These are phyloP conservation scores for Apocheima hispidaria DNA, from an alignment of 2,888 invertebrate species.

Conservation along the genomic window DNA sequence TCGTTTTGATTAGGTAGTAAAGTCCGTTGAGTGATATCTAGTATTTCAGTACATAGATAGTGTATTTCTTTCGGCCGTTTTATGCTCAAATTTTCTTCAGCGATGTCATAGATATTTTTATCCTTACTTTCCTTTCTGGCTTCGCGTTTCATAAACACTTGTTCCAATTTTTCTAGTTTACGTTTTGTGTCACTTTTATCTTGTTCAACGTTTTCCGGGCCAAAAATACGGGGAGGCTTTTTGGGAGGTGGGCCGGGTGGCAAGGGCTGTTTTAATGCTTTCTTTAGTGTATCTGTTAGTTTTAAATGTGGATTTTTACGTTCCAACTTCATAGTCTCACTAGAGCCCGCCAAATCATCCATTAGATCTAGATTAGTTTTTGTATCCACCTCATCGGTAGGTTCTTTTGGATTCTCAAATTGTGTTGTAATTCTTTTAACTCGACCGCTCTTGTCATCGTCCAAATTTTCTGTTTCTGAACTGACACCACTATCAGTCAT, in stretches of 20 bases:
- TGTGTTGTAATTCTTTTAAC: constrained; percentile 64
- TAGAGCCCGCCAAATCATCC: constrained; percentile 71
- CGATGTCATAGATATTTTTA: constrained; percentile 50
- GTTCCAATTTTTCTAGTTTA: constrained; percentile 88
- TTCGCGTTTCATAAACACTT: constrained; percentile 82
- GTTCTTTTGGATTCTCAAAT: constrained; percentile 54
- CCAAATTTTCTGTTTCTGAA: constrained; percentile 80
- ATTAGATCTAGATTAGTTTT: constrained; percentile 65
- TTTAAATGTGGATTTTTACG: constrained; percentile 76
- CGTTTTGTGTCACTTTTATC: constrained; percentile 85
- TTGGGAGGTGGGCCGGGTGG: constrained; percentile 91
- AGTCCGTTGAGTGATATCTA: constrained; percentile 73
- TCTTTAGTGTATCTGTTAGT: constrained; percentile 87
- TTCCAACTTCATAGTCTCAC: constrained; percentile 76
- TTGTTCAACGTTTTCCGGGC: constrained; percentile 60
- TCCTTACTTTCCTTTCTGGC: constrained; percentile 56
- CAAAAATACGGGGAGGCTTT: constrained; percentile 90
- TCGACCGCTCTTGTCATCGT: constrained; percentile 70
- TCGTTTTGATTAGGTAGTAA: constrained; percentile 62
- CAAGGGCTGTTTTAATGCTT: constrained; percentile 88
- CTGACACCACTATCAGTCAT: constrained; percentile 83
- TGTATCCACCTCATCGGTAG: constrained; percentile 31
- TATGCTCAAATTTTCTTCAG: constrained; percentile 53
- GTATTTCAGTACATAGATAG: constrained; percentile 80
- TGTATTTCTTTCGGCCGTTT: constrained; percentile 79